Evolutionary conservation across 2,888 invertebrate genomes (phyloP), one percentile per base, ranked within the genome.

Genomic region (Hydraecia micacea): DNA sequence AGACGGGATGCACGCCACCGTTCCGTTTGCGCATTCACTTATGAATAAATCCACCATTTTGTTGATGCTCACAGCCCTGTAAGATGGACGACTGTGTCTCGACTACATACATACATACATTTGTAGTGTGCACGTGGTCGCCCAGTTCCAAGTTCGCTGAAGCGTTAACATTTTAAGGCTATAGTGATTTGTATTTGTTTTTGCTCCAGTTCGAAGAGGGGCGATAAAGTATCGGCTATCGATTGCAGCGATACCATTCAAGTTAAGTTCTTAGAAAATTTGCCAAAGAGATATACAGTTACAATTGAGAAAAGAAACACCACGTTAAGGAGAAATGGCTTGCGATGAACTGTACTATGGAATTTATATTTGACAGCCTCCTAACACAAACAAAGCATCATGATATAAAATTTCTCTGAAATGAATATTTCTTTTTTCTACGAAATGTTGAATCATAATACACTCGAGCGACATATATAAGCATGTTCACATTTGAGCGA

Each of bases 41-140:
- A 77, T 81, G 79, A 86, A 88, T 88, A 87, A 88, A 74, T 86
- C 65, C 74, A 58, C 67, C 73, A 75, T 77, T 75, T 75, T 76
- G 58, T 79, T 71, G 70, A 79, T 81, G 70, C 75, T 84, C 78
- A 68, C 83, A 73, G 69, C 73, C 78, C 71, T 58, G 70, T 42
- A 80, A 81, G 63, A 79, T 77, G 63, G 77, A 71, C 75, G 73
- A 69, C 62, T 77, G 70, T 39, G 63, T 25, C 62, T 70, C 70
- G 55, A 79, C 39, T 58, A 62, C 39, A 39, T 25, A 62, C 28
- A 49, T 62, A 39, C 18, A 74, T 72, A 66, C 49, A 72, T 70
- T 74, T 46, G 63, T 63, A 65, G 66, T 66, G 42, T 71, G 49
- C 49, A 82, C 42, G 77, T 70, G 65, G 67, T 81, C n/a, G 42